phyloP scores from a whole-genome alignment of 2,113 vertebrate genomes.

The Pterocles burchelli region DNA sequence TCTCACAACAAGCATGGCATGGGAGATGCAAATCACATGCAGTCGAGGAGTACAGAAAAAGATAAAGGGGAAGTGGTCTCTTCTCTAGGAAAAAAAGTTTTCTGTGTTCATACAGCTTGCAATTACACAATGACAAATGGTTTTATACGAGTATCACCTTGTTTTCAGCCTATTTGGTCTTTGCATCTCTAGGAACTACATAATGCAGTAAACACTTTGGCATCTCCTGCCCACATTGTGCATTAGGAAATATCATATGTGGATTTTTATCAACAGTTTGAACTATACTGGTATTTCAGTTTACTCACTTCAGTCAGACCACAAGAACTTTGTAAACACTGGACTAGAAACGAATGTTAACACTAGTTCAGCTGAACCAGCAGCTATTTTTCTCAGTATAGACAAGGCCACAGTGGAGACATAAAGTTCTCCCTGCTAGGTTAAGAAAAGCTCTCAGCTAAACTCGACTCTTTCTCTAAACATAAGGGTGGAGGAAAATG shows the following conservation, averaged over 20 bases:
- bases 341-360: background rate
- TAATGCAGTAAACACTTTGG: background rate
- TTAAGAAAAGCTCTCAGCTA: constrained; percentile 21
- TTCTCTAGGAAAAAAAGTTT: background rate
- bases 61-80: background rate
- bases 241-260: background rate
- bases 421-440: constrained; percentile 26
- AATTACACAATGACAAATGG: background rate
- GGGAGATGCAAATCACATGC: background rate
- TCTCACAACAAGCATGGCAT: background rate
- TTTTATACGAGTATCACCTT: background rate
- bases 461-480: constrained; percentile 22
- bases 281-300: background rate
- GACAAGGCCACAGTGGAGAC: background rate
- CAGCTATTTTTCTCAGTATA: constrained; percentile 28
- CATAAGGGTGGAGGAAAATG: background rate
- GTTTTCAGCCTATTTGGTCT: background rate
- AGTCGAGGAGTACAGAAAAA: background rate
- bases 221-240: background rate
- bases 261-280: background rate
- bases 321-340: background rate
- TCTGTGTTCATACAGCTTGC: background rate
- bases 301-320: background rate
- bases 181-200: background rate
- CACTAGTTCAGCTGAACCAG: background rate